Evolutionary conservation across 2,113 vertebrate species (phyloP).

Genomic region (Hemibagrus wyckioides): DNA sequence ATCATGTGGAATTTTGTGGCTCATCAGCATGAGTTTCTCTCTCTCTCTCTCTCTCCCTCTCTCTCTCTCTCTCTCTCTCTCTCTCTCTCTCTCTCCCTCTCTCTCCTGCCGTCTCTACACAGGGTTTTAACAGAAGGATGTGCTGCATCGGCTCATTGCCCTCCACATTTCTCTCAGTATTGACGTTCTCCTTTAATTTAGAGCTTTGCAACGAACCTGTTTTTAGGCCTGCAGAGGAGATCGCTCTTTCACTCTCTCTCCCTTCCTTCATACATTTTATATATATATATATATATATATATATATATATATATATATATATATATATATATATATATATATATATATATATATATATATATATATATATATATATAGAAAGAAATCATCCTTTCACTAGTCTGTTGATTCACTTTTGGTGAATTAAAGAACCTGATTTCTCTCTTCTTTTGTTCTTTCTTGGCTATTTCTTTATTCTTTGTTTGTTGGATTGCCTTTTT

Average conservation of each 20-base stretch:
- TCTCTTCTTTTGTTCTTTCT: no score
- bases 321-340: no score
- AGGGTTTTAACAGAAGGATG: not conserved
- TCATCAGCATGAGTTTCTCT: not conserved
- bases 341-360: no score
- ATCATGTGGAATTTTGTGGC: not conserved
- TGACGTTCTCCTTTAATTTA: slow-evolving; percentile 7
- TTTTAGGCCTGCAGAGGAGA: not conserved
- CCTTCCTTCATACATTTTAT: not conserved
- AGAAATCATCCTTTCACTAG: no score
- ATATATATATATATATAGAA: no score
- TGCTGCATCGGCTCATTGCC: slow-evolving; percentile 27
- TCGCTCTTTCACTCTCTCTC: no score
- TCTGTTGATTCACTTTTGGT: no score
- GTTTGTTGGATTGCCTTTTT: no score
- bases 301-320: no score
- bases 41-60: not conserved
- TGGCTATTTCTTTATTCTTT: no score
- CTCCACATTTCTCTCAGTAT: slow-evolving; percentile 18
- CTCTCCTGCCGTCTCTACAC: not conserved
- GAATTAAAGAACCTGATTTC: no score
- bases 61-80: not conserved
- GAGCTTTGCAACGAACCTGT: not conserved
- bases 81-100: not conserved
- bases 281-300: no score